Conservation (phyloP, 2,113 vertebrate species). For the Beaufortia kweichowensis region DNA sequence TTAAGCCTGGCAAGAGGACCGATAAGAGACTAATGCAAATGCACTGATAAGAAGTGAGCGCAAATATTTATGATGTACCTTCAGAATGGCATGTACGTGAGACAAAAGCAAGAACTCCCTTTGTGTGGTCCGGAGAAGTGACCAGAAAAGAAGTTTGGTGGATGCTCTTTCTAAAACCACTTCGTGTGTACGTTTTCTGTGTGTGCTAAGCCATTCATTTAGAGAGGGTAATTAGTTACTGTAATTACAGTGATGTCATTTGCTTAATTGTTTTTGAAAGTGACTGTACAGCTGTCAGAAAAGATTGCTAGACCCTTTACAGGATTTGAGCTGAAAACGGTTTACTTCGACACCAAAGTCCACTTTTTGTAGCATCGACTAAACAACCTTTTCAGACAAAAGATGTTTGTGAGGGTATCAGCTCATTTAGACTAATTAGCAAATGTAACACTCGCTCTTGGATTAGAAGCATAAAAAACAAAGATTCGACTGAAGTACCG, state of each 20-base stretch:
- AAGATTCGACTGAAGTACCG: slow-evolving; percentile 48
- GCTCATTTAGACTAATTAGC: slow-evolving; percentile 84
- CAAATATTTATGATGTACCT: slow-evolving; percentile 93
- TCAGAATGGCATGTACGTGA: slow-evolving; percentile 70
- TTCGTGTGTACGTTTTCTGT: slow-evolving; percentile 79
- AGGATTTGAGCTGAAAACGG: slow-evolving; percentile 84
- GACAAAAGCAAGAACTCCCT: slow-evolving; percentile 17
- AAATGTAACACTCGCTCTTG: slow-evolving; percentile 71
- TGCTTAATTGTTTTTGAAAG: slow-evolving; percentile 93
- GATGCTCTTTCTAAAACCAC: slow-evolving; percentile 82
- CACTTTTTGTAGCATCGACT: slow-evolving; percentile 81
- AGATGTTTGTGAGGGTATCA: slow-evolving; percentile 71
- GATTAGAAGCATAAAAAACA: slow-evolving; percentile 43
- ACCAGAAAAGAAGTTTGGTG: slow-evolving; percentile 19
- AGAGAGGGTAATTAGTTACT: slow-evolving; percentile 93
- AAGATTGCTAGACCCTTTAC: slow-evolving; percentile 88
- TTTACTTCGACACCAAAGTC: slow-evolving; percentile 83
- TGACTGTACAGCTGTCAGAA: slow-evolving; percentile 88
- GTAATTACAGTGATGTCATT: slow-evolving; percentile 93
- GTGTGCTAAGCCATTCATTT: slow-evolving; percentile 89
- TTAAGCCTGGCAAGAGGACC: slow-evolving; percentile 78
- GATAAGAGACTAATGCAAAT: slow-evolving; percentile 93
- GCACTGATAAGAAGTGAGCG: slow-evolving; percentile 90
- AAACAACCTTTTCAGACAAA: slow-evolving; percentile 84
- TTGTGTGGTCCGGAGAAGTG: slow-evolving; percentile 28